Percentiles rank a stretch among this genome's conserved stretches.
Evolutionary conservation across 2,888 invertebrate species (phyloP).

Genomic region (Diabrotica balteata): DNA sequence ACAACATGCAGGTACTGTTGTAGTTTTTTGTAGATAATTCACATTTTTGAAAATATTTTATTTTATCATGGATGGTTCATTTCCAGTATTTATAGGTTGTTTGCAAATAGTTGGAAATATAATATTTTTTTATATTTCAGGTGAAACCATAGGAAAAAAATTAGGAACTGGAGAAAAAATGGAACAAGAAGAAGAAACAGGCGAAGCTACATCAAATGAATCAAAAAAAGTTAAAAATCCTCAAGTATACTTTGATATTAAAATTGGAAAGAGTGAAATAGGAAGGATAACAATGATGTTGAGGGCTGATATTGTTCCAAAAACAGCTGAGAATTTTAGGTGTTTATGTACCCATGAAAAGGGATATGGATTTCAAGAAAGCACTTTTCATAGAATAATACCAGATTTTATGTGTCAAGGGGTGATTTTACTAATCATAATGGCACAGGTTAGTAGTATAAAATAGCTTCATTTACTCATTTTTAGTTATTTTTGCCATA

Average conservation of each 20-base stretch:
- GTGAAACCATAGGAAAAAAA: slow-evolving; percentile 74
- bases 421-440: slow-evolving; percentile 98
- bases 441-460: slow-evolving; percentile 73
- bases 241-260: slow-evolving; percentile 95
- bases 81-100: no score
- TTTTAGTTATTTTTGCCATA: no score
- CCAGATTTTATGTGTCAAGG: slow-evolving; percentile 99
- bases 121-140: not conserved
- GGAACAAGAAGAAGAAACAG: slow-evolving; percentile 29
- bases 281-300: slow-evolving; percentile 93
- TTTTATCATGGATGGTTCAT: not conserved
- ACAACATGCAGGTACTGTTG: slow-evolving; percentile 78
- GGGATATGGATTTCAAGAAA: slow-evolving; percentile 94
- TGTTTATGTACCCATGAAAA: slow-evolving; percentile 95
- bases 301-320: slow-evolving; percentile 91
- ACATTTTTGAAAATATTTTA: no score
- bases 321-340: slow-evolving; percentile 93
- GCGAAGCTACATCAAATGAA: slow-evolving; percentile 34
- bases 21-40: not conserved
- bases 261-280: slow-evolving; percentile 84
- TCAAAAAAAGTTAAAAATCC: slow-evolving; percentile 72
- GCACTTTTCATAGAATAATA: slow-evolving; percentile 90
- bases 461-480: no score
- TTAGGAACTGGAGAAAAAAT: slow-evolving; percentile 57
- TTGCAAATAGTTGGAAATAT: no score